Evolutionary conservation across 2,113 vertebrate species (phyloP).

Genomic region (Seriola aureovittata): DNA sequence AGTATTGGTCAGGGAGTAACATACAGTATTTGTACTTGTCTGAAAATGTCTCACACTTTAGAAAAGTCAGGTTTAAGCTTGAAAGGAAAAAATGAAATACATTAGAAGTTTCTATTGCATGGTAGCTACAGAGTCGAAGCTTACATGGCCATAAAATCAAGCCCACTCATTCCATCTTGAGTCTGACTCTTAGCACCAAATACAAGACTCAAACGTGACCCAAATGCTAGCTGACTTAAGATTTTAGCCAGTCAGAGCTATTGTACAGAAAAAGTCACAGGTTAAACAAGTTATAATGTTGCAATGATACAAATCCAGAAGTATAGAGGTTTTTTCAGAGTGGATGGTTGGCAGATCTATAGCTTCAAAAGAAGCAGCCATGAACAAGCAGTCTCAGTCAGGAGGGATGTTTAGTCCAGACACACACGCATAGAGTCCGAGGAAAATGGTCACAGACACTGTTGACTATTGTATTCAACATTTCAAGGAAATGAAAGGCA

Average conservation of each 20-base stretch:
- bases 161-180: neutral
- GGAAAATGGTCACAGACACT: neutral
- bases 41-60: neutral
- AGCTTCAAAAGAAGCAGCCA: neutral
- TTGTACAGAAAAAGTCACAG: too few relatives aligned
- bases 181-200: conserved; percentile 5
- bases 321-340: neutral
- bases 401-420: neutral
- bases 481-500: neutral
- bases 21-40: neutral
- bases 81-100: neutral
- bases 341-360: neutral
- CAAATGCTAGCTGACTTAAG: neutral
- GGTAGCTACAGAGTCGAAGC: neutral
- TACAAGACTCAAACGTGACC: neutral
- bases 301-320: too few relatives aligned
- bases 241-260: neutral
- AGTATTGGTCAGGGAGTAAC: neutral
- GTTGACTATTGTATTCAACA: neutral
- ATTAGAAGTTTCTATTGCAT: neutral
- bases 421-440: neutral
- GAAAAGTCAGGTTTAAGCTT: neutral
- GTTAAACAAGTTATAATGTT: neutral
- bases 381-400: neutral
- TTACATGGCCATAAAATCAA: neutral